Percentiles rank a stretch among this genome's conserved stretches.
Evolutionary conservation across 2,113 vertebrate species (phyloP).

Genomic region (human): GRCh38 chr4:67072501-67073000

Average conservation of each 20-base stretch:
- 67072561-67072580: not conserved
- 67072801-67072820: not conserved
- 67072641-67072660: slow-evolving; percentile 18
- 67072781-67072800: slow-evolving; percentile 1
- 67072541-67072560: not conserved
- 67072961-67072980: not conserved
- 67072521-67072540: not conserved
- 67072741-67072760: not conserved
- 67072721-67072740: not conserved
- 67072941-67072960: not conserved
- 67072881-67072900: not conserved
- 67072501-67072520: slow-evolving; percentile 4
- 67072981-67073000: not conserved
- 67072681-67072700: not conserved
- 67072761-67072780: not conserved
- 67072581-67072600: not conserved
- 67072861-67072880: not conserved
- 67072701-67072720: not conserved
- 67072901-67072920: not conserved
- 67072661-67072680: not conserved
- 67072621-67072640: not conserved
- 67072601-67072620: not conserved
- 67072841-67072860: not conserved
- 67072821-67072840: not conserved
- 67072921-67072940: not conserved